Base-by-base conservation (phyloP, 1,140 invertebrate genomes). In the Halictus rubicundus region DNA sequence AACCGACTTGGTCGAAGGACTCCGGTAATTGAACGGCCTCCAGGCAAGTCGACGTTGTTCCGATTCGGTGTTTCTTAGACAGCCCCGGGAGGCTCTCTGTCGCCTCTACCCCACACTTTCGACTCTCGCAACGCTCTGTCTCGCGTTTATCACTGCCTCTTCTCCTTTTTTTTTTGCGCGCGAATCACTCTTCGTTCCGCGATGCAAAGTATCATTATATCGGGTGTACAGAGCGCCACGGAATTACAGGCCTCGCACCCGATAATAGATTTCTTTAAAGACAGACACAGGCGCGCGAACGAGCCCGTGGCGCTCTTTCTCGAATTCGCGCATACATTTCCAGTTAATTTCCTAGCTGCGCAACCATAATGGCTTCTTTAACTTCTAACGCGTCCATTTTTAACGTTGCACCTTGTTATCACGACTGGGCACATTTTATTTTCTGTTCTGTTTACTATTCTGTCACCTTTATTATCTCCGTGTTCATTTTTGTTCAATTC, bases 1-100 rank as follows among this genome's bases (percentile, higher is more conserved):
- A 78, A 61, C 14, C 19, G 59, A 70, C 5, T 39, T 61, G 54
- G 21, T 77, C 68, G 75, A 78, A 42, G 4, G n/a, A 42, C 21
- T 57, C 32, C 16, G 32, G 5, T 61, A 61, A 63, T 64, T 52
- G 76, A 64, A 77, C 54, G 12, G 14, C 8, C 64, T n/a, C 12
- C 39, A 6, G 14, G 46, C 12, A n/a, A 27, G 42, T 60, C 37
- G 65, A n/a, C 2, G 49, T 14, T 64, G 39, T 63, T 49, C 21
- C 59, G 37, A 60, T 32, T 19, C 52, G n/a, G 32, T n/a, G 49
- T 42, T 66, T 54, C 21, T 42, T 49, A 12, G 19, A 64, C 25
- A 1, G 10, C 42, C 42, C 59, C 37, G 12, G 4, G n/a, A n/a
- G n/a, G n/a, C n/a, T n/a, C 37, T 37, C 32, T 23, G 63, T 12